Evolutionary conservation across 2,113 vertebrate genomes (phyloP).

Genomic region (Pitta sordida): DNA sequence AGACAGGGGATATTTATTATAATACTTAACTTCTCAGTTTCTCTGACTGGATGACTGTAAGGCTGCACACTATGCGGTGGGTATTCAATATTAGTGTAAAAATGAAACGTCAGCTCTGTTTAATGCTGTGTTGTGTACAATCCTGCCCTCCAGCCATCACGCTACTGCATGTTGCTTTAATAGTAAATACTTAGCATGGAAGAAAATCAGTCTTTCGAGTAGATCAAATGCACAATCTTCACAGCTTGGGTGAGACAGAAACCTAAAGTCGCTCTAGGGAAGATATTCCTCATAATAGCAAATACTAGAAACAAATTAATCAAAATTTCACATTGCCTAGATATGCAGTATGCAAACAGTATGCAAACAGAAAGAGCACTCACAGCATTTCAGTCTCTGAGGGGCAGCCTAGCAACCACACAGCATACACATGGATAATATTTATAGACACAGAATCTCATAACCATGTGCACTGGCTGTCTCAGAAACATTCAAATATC

Average conservation of each 20-base stretch:
- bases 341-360: constrained; percentile 59
- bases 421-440: constrained; percentile 35
- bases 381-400: constrained; percentile 50
- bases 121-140: constrained; percentile 58
- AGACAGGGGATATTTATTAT: constrained; percentile 57
- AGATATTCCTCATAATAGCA: constrained; percentile 60
- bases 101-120: constrained; percentile 64
- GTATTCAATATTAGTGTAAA: constrained; percentile 51
- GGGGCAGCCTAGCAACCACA: constrained; percentile 60
- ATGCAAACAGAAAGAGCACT: constrained; percentile 59
- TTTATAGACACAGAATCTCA: constrained; percentile 44
- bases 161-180: constrained; percentile 23
- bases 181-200: constrained; percentile 60
- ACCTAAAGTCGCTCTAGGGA: constrained; percentile 50
- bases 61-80: not conserved
- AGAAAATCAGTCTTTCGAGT: constrained; percentile 52
- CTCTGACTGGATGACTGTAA: constrained; percentile 38
- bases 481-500: constrained; percentile 38
- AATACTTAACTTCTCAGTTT: constrained; percentile 55
- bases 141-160: constrained; percentile 43
- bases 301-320: constrained; percentile 68
- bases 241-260: constrained; percentile 50
- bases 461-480: constrained; percentile 29
- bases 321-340: constrained; percentile 56
- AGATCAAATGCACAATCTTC: constrained; percentile 61